Base-by-base conservation (phyloP, 2,113 vertebrate genomes). In the Alexandromys fortis region DNA sequence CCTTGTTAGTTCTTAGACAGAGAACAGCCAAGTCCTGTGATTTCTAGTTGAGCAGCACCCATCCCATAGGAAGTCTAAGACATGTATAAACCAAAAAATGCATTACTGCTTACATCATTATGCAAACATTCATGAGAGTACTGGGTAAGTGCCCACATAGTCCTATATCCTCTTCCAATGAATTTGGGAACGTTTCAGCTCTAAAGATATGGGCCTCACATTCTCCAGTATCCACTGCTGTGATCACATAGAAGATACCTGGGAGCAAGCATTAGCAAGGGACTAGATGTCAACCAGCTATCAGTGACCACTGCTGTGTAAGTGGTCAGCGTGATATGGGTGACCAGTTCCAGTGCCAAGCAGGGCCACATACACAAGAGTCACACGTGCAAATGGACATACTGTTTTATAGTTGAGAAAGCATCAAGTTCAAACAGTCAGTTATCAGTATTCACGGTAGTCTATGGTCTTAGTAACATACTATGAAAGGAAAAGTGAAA, bases 241-340 rank as follows among this genome's bases (percentile, higher is more conserved):
- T 28, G 33, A 42, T 42, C 65, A 85, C 72, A 78, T n/a, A 78
- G 91, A 96, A 94, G 95, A 96, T 92, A 94, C 93, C 22, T 86
- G 72, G 85, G 61, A 78, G 95, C 61, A 72, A 78, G 47, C 17
- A 86, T 85, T 68, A 94, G 72, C 19, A 67, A 94, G 42, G 28
- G 24, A 35, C 67, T 92, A 68, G 95, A 94, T 96, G 85, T 52
- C 52, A 94, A 90, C 93, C 93, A 96, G 92, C 90, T 97, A 92
- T 94, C 79, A 55, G 55, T 90, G 61, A 63, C 90, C 79, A 58
- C 72, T 94, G 58, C n/a, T 83, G 55, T 83, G 24, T 61, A 63
- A 42, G 55, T 63, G n/a, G 2, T 58, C 55, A 61, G 55, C 52
- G 16, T 28, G 55, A 28, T 61, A 17, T 17, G 13, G 24, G 73